Percentiles rank a stretch among this genome's conserved stretches.
These are phyloP conservation scores for Thermophis baileyi DNA, from an alignment of 2,113 vertebrate genomes.

Conservation along the genomic window DNA sequence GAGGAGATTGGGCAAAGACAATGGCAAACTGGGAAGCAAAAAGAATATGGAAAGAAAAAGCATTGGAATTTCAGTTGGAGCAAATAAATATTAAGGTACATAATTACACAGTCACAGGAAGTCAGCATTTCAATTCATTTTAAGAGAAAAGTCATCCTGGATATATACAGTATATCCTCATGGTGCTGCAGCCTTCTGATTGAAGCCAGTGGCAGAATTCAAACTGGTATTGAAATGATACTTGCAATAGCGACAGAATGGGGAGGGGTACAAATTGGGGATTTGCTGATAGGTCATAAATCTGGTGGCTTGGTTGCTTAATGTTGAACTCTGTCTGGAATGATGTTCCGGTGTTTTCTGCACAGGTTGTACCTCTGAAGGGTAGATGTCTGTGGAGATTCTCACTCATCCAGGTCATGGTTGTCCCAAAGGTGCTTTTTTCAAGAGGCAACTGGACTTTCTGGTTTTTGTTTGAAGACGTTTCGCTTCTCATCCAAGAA, in stretches of 20 bases:
- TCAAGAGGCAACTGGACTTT: too few species aligned
- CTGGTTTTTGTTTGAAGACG: too few species aligned
- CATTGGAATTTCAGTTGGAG: not conserved
- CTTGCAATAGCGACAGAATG: not conserved
- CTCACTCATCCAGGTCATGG: too few species aligned
- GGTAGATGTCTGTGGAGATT: not conserved
- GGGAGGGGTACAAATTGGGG: not conserved
- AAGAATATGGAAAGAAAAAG: not conserved
- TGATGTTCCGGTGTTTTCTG: not conserved
- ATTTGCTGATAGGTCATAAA: not conserved
- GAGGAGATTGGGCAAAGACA: not conserved
- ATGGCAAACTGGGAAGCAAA: not conserved
- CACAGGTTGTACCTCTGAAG: not conserved
- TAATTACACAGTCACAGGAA: not conserved
- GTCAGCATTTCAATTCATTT: not conserved
- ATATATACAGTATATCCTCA: too few species aligned
- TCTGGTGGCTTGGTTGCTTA: not conserved
- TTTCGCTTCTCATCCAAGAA: too few species aligned
- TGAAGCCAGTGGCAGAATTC: not conserved
- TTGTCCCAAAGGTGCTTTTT: too few species aligned
- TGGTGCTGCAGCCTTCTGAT: not conserved
- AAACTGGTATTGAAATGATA: not conserved
- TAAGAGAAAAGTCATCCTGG: not conserved
- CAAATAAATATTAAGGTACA: not conserved
- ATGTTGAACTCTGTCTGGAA: not conserved